Conservation (phyloP, 2,888 invertebrate genomes). For the Hemithea aestivaria region DNA sequence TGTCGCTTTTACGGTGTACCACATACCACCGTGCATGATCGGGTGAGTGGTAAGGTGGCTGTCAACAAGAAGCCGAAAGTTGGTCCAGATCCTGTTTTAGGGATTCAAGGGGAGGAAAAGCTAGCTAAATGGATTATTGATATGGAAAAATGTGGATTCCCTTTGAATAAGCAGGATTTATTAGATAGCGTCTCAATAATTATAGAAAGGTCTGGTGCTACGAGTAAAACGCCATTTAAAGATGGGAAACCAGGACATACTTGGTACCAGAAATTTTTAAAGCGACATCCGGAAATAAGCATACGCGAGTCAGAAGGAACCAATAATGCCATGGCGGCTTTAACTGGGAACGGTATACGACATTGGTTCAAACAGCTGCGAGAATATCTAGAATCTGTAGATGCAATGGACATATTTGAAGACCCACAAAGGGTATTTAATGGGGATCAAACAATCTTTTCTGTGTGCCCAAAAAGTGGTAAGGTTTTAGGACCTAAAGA, state of each 20-base stretch:
- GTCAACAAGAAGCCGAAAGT: slow-evolving; percentile 1
- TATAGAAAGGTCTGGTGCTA: background rate
- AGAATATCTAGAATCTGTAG: slow-evolving; percentile 9
- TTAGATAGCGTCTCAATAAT: slow-evolving; percentile 4
- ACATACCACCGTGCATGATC: no score
- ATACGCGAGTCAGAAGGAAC: slow-evolving; percentile 2
- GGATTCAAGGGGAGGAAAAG: background rate
- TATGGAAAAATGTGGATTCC: slow-evolving; percentile 5
- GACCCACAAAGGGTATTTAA: slow-evolving; percentile 17
- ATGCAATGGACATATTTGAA: slow-evolving; percentile 11
- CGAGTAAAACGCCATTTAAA: slow-evolving; percentile 6
- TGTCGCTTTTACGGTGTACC: no score
- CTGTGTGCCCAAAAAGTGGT: slow-evolving; percentile 28
- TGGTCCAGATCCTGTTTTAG: slow-evolving; percentile 6
- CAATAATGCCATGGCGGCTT: slow-evolving; percentile 4
- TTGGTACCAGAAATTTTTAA: slow-evolving; percentile 6
- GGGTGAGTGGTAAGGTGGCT: no score
- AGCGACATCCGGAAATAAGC: slow-evolving; percentile 1
- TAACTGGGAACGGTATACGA: slow-evolving; percentile 6
- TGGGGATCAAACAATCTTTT: slow-evolving; percentile 31
- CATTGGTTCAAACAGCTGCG: slow-evolving; percentile 15
- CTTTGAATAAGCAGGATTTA: slow-evolving; percentile 1
- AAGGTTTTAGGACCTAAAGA: slow-evolving; percentile 33
- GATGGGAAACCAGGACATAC: slow-evolving; percentile 4
- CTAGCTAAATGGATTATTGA: background rate